Evolutionary conservation across 2,113 vertebrate species (phyloP).

Genomic region (Sinocyclocheilus anshuiensis): DNA sequence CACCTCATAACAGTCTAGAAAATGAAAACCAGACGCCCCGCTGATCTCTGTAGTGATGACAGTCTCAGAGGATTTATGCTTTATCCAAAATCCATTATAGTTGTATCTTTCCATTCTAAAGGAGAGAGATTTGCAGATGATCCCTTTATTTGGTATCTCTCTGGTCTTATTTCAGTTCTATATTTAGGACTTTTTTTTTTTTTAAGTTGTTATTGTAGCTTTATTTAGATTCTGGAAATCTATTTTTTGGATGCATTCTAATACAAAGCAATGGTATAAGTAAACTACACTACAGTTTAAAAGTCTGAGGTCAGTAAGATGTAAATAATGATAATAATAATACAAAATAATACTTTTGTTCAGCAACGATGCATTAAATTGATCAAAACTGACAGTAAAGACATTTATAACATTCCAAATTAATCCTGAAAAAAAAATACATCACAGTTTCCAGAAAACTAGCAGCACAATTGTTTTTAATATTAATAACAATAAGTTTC

Average conservation of each 20-base stretch:
- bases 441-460: no score
- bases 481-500: no score
- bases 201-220: not conserved
- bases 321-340: not conserved
- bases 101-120: constrained; percentile 12
- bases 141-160: not conserved
- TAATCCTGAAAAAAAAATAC: not conserved
- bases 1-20: constrained; percentile 27
- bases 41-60: constrained; percentile 32
- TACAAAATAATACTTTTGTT: not conserved
- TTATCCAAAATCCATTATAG: constrained; percentile 28
- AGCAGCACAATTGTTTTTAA: no score
- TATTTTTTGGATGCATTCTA: not conserved
- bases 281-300: not conserved
- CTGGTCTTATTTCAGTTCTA: not conserved
- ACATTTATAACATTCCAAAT: no score
- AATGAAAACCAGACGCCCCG: constrained; percentile 15
- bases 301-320: not conserved
- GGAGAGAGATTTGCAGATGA: constrained; percentile 10
- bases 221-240: not conserved
- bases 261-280: not conserved
- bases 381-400: not conserved
- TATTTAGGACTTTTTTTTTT: not conserved
- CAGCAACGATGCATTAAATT: not conserved
- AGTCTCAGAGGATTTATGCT: constrained; percentile 20